Conservation (phyloP, 2,113 vertebrate genomes). For the Mastomys natalensis region DNA sequence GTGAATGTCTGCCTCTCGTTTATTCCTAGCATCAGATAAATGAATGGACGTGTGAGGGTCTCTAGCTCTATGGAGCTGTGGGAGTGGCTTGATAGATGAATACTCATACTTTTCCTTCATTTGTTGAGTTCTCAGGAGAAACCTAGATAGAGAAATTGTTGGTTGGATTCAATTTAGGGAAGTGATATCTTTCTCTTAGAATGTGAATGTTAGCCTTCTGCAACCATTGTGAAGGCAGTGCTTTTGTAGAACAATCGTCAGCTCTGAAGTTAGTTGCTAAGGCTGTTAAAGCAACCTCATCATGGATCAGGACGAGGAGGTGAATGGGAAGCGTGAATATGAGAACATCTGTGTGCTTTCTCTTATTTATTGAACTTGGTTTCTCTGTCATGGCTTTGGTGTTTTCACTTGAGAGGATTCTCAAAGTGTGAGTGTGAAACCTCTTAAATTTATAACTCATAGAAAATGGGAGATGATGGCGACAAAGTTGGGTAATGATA, state of each 20-base stretch:
- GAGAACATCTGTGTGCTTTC: not conserved
- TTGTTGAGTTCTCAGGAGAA: not conserved
- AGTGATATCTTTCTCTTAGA: slow-evolving; percentile 25
- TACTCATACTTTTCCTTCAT: not conserved
- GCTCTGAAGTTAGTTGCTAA: not conserved
- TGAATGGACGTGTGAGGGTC: not conserved
- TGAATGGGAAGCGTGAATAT: not conserved
- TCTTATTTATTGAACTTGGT: not conserved
- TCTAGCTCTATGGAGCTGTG: not conserved
- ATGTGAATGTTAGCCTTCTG: not conserved
- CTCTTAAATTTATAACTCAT: not conserved
- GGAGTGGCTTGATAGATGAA: not conserved
- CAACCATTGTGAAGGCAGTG: not conserved
- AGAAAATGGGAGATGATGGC: not conserved
- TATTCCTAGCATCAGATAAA: not conserved
- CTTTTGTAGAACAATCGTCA: not conserved
- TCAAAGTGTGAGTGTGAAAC: slow-evolving; percentile 14
- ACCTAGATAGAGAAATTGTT: not conserved
- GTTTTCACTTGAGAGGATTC: slow-evolving; percentile 41
- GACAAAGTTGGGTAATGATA: not conserved
- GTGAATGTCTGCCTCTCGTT: not conserved
- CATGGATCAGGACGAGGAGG: not conserved
- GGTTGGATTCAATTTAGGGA: not conserved
- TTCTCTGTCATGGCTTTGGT: slow-evolving; percentile 2
- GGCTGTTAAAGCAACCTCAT: not conserved